Base-by-base conservation (phyloP, 1,140 invertebrate genomes). In the Gonatopus flavifemur region DNA sequence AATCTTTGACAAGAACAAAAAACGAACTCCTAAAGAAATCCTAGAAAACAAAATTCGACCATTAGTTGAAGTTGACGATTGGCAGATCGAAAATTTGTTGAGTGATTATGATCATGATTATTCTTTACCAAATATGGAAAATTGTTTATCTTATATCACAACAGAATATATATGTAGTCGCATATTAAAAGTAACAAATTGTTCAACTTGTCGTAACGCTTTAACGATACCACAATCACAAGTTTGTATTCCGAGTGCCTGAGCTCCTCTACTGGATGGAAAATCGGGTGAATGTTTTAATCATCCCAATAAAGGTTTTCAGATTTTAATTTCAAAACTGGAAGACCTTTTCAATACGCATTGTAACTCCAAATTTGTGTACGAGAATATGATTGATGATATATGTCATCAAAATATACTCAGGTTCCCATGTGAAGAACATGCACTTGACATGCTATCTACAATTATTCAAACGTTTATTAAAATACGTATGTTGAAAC, bases 311-410 rank as follows among this genome's bases (percentile, higher is more conserved):
- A 15, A n/a, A 10, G 8, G 20, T 16, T 22, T 54, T 2, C 49
- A 43, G 1, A 38, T n/a, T 32, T 48, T 57, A 10, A 22, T 57
- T n/a, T 1, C 30, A 5, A 41, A 16, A 22, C 13, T 57, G 12
- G 54, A 52, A 42, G 12, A 16, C 4, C n/a, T 12, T 13, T 57
- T 51, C 39, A 24, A 37, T 16, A 52, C 38, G 16, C 40, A 48
- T 31, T 44, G 45, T 22, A 1, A 48, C 8, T 57, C 39, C 2
- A 9, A 19, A 4, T n/a, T 44, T 39, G 40, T 43, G 16, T 24
- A 39, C 6, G 54, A 57, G 30, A 10, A 31, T 3, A 37, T 57
- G 30, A 10, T 56, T 2, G 22, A 19, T 40, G 54, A 56, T 1
- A 31, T 46, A 2, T 41, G 18, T 3, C 18, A 38, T 12, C 46